These are phyloP conservation scores for Papilio helenus DNA, from an alignment of 1,140 invertebrate genomes.

Conservation along the genomic window DNA sequence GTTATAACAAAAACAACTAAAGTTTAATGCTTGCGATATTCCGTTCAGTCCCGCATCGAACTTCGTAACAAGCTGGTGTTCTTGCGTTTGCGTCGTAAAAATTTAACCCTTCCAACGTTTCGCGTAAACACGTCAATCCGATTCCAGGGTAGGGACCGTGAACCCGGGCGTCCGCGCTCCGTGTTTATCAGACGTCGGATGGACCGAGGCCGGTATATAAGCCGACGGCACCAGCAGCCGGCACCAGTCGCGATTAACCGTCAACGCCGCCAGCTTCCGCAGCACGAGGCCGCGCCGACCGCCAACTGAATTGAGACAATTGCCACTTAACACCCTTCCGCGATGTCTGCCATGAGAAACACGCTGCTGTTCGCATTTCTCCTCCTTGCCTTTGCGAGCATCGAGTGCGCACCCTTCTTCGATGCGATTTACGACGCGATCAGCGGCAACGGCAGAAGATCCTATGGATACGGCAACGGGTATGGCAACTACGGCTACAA, in stretches of 20 bases:
- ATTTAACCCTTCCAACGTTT: conserved; percentile 56
- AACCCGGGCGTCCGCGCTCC: conserved; percentile 69
- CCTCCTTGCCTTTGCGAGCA: conserved; percentile 50
- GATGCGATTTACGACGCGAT: conserved; percentile 77
- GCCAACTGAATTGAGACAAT: conserved; percentile 76
- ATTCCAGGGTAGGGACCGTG: conserved; percentile 77
- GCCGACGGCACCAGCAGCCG: conserved; percentile 65
- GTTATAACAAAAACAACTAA: conserved; percentile 22
- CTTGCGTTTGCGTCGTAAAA: conserved; percentile 44
- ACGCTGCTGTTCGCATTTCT: conserved; percentile 53
- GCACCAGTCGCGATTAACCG: conserved; percentile 75
- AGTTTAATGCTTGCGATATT: neutral
- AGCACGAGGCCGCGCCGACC: conserved; percentile 69
- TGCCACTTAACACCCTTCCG: conserved; percentile 74
- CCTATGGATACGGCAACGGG: conserved; percentile 66
- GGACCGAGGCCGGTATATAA: conserved; percentile 81
- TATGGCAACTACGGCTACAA: conserved; percentile 61
- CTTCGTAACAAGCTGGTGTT: conserved; percentile 35
- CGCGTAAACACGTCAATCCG: conserved; percentile 61
- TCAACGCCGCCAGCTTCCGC: conserved; percentile 73
- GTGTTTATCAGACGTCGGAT: conserved; percentile 71
- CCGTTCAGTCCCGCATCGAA: conserved; percentile 39
- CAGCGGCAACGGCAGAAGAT: conserved; percentile 67
- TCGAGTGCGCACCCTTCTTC: conserved; percentile 71
- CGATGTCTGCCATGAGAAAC: conserved; percentile 66